Conservation (phyloP, 2,797 vertebrate genomes). For the Potorous gilbertii region DNA sequence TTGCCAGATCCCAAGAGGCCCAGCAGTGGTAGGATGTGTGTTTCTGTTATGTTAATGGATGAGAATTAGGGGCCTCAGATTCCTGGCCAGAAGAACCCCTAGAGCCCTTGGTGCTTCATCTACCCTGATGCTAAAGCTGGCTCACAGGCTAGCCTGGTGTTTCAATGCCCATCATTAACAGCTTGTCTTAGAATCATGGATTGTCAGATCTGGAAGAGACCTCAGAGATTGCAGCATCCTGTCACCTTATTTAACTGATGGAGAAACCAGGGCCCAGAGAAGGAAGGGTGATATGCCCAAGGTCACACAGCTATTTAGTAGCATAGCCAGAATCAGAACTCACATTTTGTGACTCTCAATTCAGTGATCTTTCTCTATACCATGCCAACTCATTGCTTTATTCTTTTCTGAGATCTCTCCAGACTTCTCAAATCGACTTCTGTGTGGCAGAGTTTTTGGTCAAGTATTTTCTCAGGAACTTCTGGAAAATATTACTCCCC, state of each 20-base stretch:
- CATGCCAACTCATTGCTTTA: conserved; percentile 45
- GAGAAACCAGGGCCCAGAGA: not conserved
- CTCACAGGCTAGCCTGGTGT: not conserved
- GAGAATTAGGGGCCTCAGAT: conserved; percentile 73
- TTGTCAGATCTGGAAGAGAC: not conserved
- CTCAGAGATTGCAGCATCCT: not conserved
- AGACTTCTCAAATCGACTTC: conserved; percentile 16
- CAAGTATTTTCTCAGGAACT: conserved; percentile 48
- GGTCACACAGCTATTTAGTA: not conserved
- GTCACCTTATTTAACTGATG: not conserved
- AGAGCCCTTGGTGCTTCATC: not conserved
- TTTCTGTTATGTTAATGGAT: conserved; percentile 65
- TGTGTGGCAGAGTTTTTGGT: conserved; percentile 58
- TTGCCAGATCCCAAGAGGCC: conserved; percentile 72
- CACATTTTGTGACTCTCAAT: not conserved
- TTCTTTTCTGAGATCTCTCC: conserved; percentile 29
- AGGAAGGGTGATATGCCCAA: not conserved
- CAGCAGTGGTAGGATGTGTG: conserved; percentile 73
- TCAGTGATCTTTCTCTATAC: not conserved
- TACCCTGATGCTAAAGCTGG: not conserved
- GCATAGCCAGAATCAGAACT: not conserved
- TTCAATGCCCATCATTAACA: not conserved
- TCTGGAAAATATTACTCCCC: conserved; percentile 70
- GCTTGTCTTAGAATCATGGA: not conserved
- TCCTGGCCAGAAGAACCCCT: conserved; percentile 71